Evolutionary conservation across 2,113 vertebrate species (phyloP), one percentile per base, ranked within the genome.

Genomic region (Hipposideros armiger): DNA sequence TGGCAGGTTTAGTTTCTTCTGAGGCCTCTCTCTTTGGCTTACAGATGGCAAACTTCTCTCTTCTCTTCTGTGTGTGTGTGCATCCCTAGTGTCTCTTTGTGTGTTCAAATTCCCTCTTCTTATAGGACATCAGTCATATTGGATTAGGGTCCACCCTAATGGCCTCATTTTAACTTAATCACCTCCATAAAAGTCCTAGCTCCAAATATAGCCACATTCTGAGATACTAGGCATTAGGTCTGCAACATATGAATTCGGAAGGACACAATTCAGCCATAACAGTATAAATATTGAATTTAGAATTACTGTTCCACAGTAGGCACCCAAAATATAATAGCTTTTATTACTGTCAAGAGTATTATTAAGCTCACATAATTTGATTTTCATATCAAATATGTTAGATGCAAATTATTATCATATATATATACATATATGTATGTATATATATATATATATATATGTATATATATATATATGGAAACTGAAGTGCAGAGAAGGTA

Each of bases 361-460:
- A 2, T 50, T 62, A 60, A 83, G 85, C 32, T 56, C 16, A 84
- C 47, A 73, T 70, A 83, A 88, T 67, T 93, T 82, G 9, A 69
- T 60, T 77, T 92, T 95, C 36, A 50, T 67, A 69, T 72, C 40
- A 95, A 40, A 54, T 92, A 8, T 54, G 1, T 66, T 67, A 91
- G 72, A 86, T 26, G 2, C 0, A 87, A 42, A 69, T 58, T 78
- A n/a, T 47, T 60, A 17, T 54, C 56, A 50, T 64, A 82, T 67
- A 30, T n/a, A 3, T 30, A 58, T 2, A 5, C 62, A n/a, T 24
- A 36, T 67, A 30, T 36, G 19, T n/a, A 3, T 30, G 54, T 2
- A 5, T 67, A n/a, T 24, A 36, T 67, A 30, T 36, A 22, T n/a
- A 3, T 30, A 58, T 2, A 5, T 67, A n/a, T 24, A 36, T 36